Base-by-base conservation (phyloP, 1,140 invertebrate species). In the Drosophila arizonae region DNA sequence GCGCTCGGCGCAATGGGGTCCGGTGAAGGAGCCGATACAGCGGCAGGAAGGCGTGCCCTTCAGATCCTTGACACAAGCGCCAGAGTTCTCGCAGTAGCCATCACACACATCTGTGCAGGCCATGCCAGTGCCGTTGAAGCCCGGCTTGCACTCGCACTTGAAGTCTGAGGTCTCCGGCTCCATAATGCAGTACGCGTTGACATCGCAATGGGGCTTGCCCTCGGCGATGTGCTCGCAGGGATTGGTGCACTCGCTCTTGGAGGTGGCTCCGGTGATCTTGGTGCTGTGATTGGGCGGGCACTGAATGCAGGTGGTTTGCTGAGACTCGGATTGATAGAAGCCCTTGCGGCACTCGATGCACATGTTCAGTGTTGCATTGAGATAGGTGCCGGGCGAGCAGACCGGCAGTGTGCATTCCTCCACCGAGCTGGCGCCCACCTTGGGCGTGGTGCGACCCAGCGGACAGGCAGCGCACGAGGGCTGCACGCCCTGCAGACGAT, bases 261-360 rank as follows among this genome's bases (percentile, higher is more conserved):
- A 95, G 41, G 90, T 91, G 51, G 97, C 94, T 54, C 96, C 96
- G 1, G 94, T 93, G 80, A 94, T 94, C 85, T 95, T 96, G 0
- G 98, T 99, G 75, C 97, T 98, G 4, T 97, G 98, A 90, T 99
- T 98, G 3, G 96, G 95, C 41, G 97, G 97, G 90, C 98, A 99
- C 17, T 95, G 94, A 55, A 98, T 94, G 91, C 98, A 99, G 24
- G 94, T 93, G 0, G 95, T 97, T 87, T 99, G 97, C 86, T 98
- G 97, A 0, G 95, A 94, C 80, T 98, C 95, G 6, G 98, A 95
- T 91, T 99, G 98, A 90, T 98, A 99, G 52, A 95, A 98, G 68
- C 97, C 97, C 86, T 97, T 96, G 52, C 97, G 96, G 91, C 98
- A 99, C 45, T 95, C 93, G 24, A 96, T 93, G 91, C 98, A 99